Conservation (phyloP, 2,888 invertebrate genomes). For the Macrosoma leucophasiata region DNA sequence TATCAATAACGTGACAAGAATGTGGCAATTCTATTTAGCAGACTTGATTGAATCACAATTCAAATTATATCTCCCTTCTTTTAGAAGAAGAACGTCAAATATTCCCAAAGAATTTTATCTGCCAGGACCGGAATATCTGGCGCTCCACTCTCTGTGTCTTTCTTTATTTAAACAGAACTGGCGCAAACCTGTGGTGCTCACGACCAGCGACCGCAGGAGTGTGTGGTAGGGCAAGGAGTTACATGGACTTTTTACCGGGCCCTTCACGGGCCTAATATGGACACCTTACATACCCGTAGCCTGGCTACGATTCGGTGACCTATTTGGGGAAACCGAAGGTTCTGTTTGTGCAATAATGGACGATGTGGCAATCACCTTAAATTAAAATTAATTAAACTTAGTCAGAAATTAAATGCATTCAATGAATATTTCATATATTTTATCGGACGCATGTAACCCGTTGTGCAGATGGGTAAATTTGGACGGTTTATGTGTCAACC, state of each 20-base stretch:
- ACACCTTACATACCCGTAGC: not conserved
- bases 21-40: slow-evolving; percentile 1
- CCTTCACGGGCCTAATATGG: not conserved
- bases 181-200: not conserved
- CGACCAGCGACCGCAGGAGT: not conserved
- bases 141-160: not conserved
- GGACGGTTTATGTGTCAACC: slow-evolving; percentile 10
- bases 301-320: too few relatives aligned
- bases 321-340: too few relatives aligned
- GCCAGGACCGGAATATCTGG: not conserved
- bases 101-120: not conserved
- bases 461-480: too few relatives aligned
- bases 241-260: not conserved
- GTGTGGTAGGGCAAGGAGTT: not conserved
- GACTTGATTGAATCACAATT: not conserved
- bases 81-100: not conserved
- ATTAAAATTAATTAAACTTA: not conserved
- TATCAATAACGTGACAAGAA: slow-evolving; percentile 6
- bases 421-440: slow-evolving; percentile 2
- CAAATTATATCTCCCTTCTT: not conserved
- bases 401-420: not conserved
- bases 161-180: not conserved
- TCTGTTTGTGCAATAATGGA: not conserved
- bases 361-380: not conserved
- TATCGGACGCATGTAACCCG: too few relatives aligned